A percentile compares a stretch with the other conserved stretches of the same genome.
Conservation (phyloP, 1,140 invertebrate genomes). For the Pachyrhynchus sulphureomaculatus region DNA sequence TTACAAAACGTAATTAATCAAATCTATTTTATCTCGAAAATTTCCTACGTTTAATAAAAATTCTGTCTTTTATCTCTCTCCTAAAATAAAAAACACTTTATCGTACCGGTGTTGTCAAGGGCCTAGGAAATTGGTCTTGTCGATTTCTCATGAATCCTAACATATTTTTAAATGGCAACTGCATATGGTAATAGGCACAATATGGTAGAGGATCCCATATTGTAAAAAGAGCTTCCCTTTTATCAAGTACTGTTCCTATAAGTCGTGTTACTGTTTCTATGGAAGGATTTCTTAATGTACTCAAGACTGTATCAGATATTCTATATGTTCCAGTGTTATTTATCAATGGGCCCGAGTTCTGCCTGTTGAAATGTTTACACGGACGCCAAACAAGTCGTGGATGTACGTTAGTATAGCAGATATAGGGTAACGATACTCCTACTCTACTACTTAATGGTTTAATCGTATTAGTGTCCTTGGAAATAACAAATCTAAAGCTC, state of each 20-base stretch:
- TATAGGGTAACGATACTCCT: slow-evolving; percentile 74
- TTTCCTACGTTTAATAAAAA: too few species aligned
- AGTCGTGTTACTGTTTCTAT: slow-evolving; percentile 58
- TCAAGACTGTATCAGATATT: slow-evolving; percentile 57
- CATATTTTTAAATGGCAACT: slow-evolving; percentile 66
- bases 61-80: slow-evolving; percentile 45
- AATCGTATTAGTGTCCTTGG: slow-evolving; percentile 53
- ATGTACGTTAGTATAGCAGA: slow-evolving; percentile 70
- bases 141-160: slow-evolving; percentile 53
- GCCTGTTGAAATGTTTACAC: slow-evolving; percentile 61
- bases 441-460: slow-evolving; percentile 69
- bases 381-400: slow-evolving; percentile 64
- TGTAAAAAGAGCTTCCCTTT: slow-evolving; percentile 72
- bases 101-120: slow-evolving; percentile 45
- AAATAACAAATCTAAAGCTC: slow-evolving; percentile 68
- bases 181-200: slow-evolving; percentile 78
- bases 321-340: slow-evolving; percentile 54
- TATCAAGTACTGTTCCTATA: slow-evolving; percentile 67
- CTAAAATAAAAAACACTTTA: slow-evolving; percentile 29
- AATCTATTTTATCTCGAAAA: too few species aligned
- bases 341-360: slow-evolving; percentile 56
- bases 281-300: slow-evolving; percentile 52
- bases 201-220: slow-evolving; percentile 83
- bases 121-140: slow-evolving; percentile 44
- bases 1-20: too few species aligned